Base-by-base conservation (phyloP, 2,888 invertebrate species). In the Drosophila sordidapex region DNA sequence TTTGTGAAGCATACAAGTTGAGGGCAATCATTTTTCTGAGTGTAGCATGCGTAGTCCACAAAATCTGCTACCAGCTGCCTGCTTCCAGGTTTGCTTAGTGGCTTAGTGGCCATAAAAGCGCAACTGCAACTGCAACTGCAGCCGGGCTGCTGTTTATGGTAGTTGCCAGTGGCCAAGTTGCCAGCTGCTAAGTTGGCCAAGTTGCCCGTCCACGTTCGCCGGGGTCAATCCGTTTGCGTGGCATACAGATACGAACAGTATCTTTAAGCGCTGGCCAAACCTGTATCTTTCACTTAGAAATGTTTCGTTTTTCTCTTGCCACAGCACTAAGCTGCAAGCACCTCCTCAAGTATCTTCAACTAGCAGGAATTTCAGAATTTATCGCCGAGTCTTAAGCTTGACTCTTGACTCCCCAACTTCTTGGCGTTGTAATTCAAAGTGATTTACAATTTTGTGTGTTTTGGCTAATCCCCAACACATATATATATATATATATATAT, bases 61-160 rank as follows among this genome's bases (percentile, higher is more conserved):
- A 6, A 21, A 13, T 15, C 38, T 2, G 25, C 21, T 10, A 53
- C 15, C 49, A 38, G 64, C 51, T 61, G 52, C 18, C 43, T 18
- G 46, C 43, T n/a, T 27, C 49, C 56, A 56, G 36, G 38, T 56
- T 57, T 57, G 40, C 48, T 60, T 13, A 13, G 21, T 43, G 25
- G 25, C 15, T 46, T 46, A 25, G 46, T 76, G 49, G 68, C 80
- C 81, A 80, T 81, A 80, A 80, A 80, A 69, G 77, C 66, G 74
- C 61, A 74, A 77, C 74, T 74, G 81, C 80, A 62, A 62, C 71
- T 62, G 38, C 46, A 46, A 46, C 46, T 46, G 46, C 61, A 31
- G 63, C 63, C 51, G 35, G 51, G 74, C 61, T 65, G 80, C 76
- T 68, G 67, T 82, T 88, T 85, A 85, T 85, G 85, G 85, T 73